Evolutionary conservation across 2,797 vertebrate species (phyloP), one percentile per base, ranked within the genome.

Genomic region (Amazona ochrocephala): DNA sequence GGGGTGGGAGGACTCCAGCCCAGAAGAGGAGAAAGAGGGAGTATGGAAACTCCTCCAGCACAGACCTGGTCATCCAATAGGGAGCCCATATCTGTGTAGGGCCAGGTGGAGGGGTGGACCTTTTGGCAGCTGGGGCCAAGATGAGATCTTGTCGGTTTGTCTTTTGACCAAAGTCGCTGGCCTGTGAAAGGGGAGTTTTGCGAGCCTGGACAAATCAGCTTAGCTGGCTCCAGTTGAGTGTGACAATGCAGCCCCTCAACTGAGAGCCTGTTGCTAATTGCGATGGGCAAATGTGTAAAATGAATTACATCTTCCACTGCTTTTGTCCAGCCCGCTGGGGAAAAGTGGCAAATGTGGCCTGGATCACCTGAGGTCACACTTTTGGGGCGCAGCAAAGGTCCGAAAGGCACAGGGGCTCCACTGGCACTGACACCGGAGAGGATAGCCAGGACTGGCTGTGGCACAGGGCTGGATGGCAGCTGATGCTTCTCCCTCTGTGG

Each of bases 151-250:
- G 42, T 90, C 34, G 0, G 65, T 74, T 87, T 80, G 91, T 93
- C 76, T 91, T 94, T 94, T 92, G 87, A 89, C 92, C n/a, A 1
- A 19, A 86, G 65, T 32, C 90, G 81, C 14, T 89, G 70, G 95
- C 77, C 91, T 95, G 94, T 93, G 81, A 94, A 96, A 87, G 51
- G 48, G 71, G 71, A 74, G 67, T 70, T 88, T 29, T 76, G 73
- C 3, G 4, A 88, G 58, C 47, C 64, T 0, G 7, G 91, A 88
- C 93, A 94, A 93, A 95, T 95, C 87, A 90, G 93, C 94, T 93
- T 94, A 93, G 64, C 85, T 91, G 87, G 67, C 85, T 93, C 94
- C 93, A 95, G 93, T 95, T 84, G 95, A 90, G 95, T 66, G 44
- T 60, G 68, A 94, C 87, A 96, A 87, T 84, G 56, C 71, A 76